Conservation (phyloP, 2,113 vertebrate genomes). For the Mesocricetus auratus region DNA sequence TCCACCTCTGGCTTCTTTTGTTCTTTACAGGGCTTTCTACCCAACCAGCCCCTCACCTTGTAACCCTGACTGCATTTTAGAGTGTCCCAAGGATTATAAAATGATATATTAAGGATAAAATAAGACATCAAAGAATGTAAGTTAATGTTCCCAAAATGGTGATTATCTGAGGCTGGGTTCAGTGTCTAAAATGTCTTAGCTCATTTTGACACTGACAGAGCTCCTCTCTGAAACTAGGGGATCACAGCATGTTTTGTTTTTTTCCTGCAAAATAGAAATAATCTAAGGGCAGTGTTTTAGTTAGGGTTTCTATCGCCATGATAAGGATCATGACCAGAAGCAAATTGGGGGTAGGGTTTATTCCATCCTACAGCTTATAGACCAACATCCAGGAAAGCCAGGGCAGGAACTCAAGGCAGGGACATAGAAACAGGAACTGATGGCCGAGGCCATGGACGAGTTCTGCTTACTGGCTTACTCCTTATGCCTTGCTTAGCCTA, state of each 20-base stretch:
- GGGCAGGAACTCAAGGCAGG: neutral
- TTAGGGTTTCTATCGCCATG: neutral
- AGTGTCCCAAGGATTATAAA: conserved; percentile 36
- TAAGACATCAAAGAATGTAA: neutral
- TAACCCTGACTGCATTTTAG: neutral
- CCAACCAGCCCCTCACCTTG: neutral
- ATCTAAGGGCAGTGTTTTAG: neutral
- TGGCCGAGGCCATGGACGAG: neutral
- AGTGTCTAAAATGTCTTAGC: neutral
- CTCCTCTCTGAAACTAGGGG: conserved; percentile 3
- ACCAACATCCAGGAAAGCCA: neutral
- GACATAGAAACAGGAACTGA: neutral
- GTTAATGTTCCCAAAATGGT: neutral
- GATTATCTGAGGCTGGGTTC: conserved; percentile 13
- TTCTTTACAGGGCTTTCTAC: neutral
- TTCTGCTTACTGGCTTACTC: neutral
- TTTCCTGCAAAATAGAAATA: conserved; percentile 34
- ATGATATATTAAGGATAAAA: conserved; percentile 33
- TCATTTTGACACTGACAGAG: neutral
- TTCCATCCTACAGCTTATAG: neutral
- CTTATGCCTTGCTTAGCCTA: neutral
- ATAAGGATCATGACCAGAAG: neutral
- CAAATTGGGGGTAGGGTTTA: no score
- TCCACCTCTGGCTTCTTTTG: neutral
- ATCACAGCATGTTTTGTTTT: conserved; percentile 15